These are phyloP conservation scores for Parnassius smintheus DNA, from an alignment of 2,888 invertebrate species.

Conservation along the genomic window DNA sequence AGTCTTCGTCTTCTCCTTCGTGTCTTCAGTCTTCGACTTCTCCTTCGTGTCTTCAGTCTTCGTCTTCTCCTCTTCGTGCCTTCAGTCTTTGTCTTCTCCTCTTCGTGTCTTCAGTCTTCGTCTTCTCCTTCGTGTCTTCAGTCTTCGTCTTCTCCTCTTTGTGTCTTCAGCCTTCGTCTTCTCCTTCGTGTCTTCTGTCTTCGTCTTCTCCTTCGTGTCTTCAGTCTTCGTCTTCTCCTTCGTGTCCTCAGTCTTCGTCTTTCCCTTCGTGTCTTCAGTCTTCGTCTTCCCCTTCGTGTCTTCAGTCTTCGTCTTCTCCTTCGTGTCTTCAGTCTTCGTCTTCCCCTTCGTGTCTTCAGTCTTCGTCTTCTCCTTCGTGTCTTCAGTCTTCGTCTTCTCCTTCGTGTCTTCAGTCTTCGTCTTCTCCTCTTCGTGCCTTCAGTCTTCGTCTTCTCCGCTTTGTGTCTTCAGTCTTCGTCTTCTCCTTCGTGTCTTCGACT, in stretches of 20 bases:
- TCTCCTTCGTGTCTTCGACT: conserved; percentile 7
- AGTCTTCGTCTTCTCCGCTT: conserved; percentile 14
- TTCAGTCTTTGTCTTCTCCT: conserved; percentile 1
- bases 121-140: not conserved
- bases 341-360: not conserved
- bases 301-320: not conserved
- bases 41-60: not conserved
- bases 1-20: not conserved
- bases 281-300: conserved; percentile 15
- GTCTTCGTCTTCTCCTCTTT: conserved; percentile 2
- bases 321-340: not conserved
- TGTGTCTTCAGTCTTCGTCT: not conserved
- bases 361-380: not conserved
- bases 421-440: conserved; percentile 3
- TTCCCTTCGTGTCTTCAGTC: not conserved
- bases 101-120: conserved; percentile 10
- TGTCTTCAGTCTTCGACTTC: conserved; percentile 4
- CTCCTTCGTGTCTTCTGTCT: not conserved
- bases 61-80: not conserved
- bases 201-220: conserved; percentile 14
- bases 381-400: conserved; percentile 7
- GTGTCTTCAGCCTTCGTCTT: conserved; percentile 11
- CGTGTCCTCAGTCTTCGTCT: conserved; percentile 1
- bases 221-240: conserved; percentile 9
- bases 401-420: not conserved